phyloP scores from a whole-genome alignment of 2,113 vertebrate species.

The Ascaphus truei region DNA sequence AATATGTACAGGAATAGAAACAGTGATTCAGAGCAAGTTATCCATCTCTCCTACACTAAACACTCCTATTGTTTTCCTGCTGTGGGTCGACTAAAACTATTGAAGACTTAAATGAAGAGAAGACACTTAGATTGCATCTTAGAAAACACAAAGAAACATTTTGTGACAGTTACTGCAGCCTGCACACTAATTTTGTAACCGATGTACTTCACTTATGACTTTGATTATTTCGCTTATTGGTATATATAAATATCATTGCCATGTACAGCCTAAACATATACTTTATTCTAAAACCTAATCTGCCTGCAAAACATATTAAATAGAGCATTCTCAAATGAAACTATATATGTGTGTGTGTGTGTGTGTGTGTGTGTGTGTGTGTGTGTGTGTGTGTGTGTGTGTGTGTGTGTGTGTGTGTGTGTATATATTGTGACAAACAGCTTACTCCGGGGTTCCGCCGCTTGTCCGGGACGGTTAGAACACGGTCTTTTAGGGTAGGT shows the following conservation, averaged over 20 bases:
- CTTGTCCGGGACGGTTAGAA: too few species aligned
- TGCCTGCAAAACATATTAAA: constrained; percentile 40
- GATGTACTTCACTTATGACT: constrained; percentile 18
- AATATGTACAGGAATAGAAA: constrained; percentile 17
- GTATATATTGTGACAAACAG: too few species aligned
- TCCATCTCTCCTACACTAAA: constrained; percentile 8
- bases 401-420: too few species aligned
- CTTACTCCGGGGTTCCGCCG: too few species aligned
- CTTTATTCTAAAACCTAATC: constrained; percentile 37
- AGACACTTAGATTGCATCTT: constrained; percentile 31
- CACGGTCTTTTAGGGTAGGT: too few species aligned
- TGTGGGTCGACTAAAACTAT: constrained; percentile 14
- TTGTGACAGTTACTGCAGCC: constrained; percentile 1
- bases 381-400: too few species aligned
- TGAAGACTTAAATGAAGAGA: constrained; percentile 38
- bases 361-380: too few species aligned
- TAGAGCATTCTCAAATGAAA: constrained; percentile 2
- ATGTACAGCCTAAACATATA: constrained; percentile 10
- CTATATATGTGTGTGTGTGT: too few species aligned
- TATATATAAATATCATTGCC: constrained; percentile 15
- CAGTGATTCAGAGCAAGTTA: background rate
- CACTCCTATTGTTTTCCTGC: background rate
- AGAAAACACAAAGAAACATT: constrained; percentile 18
- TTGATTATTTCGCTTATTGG: background rate
- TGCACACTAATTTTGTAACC: constrained; percentile 23